These are phyloP conservation scores for Aurelia sp. DNA, from an alignment of 30 jellyfish, hydroid and myxozoan species.

Conservation along the genomic window DNA sequence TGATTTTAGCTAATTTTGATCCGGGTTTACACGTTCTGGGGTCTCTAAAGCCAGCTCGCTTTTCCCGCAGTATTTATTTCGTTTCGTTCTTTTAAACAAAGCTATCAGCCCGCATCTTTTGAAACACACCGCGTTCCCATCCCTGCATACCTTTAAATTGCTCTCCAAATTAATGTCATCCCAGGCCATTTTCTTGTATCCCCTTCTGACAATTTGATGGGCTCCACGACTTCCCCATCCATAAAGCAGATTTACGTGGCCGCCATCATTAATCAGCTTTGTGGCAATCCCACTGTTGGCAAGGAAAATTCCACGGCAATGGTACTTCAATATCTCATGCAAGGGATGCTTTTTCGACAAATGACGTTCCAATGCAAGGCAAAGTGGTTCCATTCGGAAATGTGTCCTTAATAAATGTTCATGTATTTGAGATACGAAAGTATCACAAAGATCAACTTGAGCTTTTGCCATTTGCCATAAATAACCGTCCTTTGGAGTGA, in stretches of 20 bases:
- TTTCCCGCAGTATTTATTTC: no score
- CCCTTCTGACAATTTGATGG: conserved; percentile 6
- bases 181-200: conserved; percentile 32
- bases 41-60: no score
- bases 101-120: no score
- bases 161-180: conserved; percentile 32
- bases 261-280: not conserved
- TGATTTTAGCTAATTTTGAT: no score
- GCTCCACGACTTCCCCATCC: conserved; percentile 34
- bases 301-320: conserved; percentile 75
- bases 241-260: not conserved
- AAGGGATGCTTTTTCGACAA: conserved; percentile 75
- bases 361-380: conserved; percentile 71
- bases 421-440: conserved; percentile 25
- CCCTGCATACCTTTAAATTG: conserved; percentile 24
- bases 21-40: no score
- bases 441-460: conserved; percentile 55
- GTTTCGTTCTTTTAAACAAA: no score
- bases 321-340: conserved; percentile 66
- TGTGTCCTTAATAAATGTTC: conserved; percentile 83
- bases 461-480: conserved; percentile 80
- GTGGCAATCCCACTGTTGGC: conserved; percentile 22
- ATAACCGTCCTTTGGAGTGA: conserved; percentile 69
- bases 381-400: conserved; percentile 69
- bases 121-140: no score